A percentile compares a stretch with the other conserved stretches of the same genome.
These are phyloP conservation scores for Dendrophyllia cribrosa DNA, from an alignment of 64 coral and sea anemone genomes.

Conservation along the genomic window DNA sequence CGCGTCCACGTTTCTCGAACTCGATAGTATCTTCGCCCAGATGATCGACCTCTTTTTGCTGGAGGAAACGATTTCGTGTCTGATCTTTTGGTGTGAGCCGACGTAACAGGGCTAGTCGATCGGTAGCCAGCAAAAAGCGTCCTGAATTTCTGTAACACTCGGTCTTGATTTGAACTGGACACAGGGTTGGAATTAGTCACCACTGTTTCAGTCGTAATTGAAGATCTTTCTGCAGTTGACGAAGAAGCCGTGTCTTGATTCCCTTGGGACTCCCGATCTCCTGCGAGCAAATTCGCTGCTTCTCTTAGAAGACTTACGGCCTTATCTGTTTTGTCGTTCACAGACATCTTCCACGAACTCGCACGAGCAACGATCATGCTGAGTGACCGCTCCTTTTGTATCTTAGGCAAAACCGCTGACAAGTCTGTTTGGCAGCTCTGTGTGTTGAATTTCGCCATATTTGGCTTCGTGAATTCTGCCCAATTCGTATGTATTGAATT, in stretches of 20 bases:
- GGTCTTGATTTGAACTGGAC: background rate
- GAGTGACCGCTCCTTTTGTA: background rate
- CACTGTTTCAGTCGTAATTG: background rate
- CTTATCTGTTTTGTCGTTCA: constrained; percentile 3
- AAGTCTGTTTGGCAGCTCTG: background rate
- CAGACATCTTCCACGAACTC: background rate
- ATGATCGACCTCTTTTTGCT: constrained; percentile 22
- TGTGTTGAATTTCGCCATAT: background rate
- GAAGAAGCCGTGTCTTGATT: background rate
- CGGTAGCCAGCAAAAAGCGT: constrained; percentile 27
- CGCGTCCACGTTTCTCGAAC: constrained; percentile 69
- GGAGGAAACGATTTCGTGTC: constrained; percentile 18
- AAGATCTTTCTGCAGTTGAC: background rate
- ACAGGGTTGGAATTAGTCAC: background rate
- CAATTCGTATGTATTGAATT: no score
- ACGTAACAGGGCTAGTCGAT: constrained; percentile 1
- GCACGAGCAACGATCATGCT: background rate
- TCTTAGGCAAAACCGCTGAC: background rate
- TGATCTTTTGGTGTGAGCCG: constrained; percentile 12
- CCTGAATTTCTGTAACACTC: constrained; percentile 34
- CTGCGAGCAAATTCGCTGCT: background rate
- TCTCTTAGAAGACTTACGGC: background rate
- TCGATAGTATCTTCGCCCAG: background rate
- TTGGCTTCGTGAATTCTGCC: background rate
- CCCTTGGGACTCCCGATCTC: background rate